Percentiles rank a stretch among this genome's conserved stretches.
Evolutionary conservation across 2,797 vertebrate species (phyloP).

Genomic region (Oreortyx pictus): DNA sequence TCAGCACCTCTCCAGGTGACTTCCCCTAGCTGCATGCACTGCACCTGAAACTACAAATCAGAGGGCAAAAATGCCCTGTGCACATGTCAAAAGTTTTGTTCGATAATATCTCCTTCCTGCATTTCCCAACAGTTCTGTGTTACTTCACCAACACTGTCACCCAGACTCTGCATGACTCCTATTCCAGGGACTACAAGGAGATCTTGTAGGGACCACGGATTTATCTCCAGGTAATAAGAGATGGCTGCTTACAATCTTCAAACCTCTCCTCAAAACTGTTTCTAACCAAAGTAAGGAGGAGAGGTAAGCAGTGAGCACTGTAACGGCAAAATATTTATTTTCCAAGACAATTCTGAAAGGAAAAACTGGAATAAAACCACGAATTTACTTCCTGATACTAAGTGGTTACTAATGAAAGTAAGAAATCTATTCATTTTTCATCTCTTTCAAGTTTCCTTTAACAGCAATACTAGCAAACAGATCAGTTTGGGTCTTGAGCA

Average conservation of each 20-base stretch:
- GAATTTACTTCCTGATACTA: background rate
- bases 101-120: accelerated
- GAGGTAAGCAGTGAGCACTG: background rate
- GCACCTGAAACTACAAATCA: background rate
- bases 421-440: background rate
- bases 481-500: background rate
- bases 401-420: background rate
- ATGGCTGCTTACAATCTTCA: background rate
- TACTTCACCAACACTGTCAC: accelerated
- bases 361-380: background rate
- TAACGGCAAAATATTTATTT: background rate
- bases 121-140: background rate
- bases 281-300: background rate
- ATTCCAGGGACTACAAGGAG: background rate
- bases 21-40: background rate
- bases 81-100: background rate
- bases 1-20: background rate
- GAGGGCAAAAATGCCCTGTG: background rate
- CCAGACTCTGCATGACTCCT: background rate
- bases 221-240: background rate
- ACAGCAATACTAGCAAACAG: background rate
- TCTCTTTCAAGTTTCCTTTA: background rate
- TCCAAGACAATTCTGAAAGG: background rate
- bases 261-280: background rate
- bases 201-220: background rate